A percentile compares a stretch with the other conserved stretches of the same genome.
Evolutionary conservation across 2,888 invertebrate species (phyloP).

Genomic region (Drosophila eohydei): DNA sequence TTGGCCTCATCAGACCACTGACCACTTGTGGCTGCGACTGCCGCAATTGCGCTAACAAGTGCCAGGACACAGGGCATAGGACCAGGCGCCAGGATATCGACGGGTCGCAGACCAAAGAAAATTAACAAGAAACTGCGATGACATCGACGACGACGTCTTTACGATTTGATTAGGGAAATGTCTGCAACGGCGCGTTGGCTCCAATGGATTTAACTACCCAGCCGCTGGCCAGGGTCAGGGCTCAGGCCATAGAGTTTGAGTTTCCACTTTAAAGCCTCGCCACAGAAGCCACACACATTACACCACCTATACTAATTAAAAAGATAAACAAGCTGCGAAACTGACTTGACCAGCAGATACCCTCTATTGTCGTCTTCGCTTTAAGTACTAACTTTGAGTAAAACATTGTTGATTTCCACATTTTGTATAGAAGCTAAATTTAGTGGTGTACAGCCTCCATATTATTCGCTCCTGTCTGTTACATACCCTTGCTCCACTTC

Average conservation of each 20-base stretch:
- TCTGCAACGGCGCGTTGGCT: constrained; percentile 57
- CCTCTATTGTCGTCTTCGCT: not conserved
- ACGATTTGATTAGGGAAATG: constrained; percentile 79
- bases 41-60: constrained; percentile 63
- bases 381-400: not conserved
- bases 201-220: constrained; percentile 24
- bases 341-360: not conserved
- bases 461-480: not conserved
- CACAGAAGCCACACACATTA: constrained; percentile 43
- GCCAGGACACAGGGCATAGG: constrained; percentile 27
- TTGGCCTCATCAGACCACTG: constrained; percentile 75
- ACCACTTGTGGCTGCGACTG: constrained; percentile 77
- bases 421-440: not conserved
- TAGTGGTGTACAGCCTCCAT: not conserved
- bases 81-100: constrained; percentile 37
- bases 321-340: not conserved
- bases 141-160: constrained; percentile 59
- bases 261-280: constrained; percentile 19
- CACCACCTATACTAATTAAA: constrained; percentile 58
- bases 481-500: not conserved
- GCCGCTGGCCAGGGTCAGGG: not conserved
- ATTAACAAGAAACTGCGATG: constrained; percentile 76
- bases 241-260: not conserved
- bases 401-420: not conserved
- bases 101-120: constrained; percentile 46